Evolutionary conservation across 2,888 invertebrate species (phyloP).

Genomic region (Buathra laborator): DNA sequence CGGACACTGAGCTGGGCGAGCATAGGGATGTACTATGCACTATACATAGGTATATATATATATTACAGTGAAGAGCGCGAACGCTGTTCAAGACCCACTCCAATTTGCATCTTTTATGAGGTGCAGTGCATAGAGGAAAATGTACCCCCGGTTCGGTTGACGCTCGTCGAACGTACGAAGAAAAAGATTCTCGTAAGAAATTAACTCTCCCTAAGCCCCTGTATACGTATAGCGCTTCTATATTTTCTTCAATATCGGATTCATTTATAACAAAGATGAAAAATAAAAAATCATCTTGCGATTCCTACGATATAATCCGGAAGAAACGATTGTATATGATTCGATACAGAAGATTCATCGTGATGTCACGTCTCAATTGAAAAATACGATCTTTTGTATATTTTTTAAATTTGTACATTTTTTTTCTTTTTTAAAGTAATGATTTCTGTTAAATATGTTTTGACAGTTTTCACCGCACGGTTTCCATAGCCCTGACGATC

Average conservation of each 20-base stretch:
- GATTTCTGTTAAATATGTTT: no score
- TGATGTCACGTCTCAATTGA: no score
- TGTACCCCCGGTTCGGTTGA: neutral
- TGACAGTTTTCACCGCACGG: no score
- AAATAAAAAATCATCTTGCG: neutral
- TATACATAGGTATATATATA: conserved; percentile 12
- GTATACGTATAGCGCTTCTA: neutral
- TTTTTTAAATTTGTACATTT: no score
- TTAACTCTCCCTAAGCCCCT: neutral
- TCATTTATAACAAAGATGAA: neutral
- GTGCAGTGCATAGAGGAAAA: neutral
- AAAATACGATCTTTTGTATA: no score
- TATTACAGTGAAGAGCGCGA: conserved; percentile 10
- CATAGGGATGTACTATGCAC: conserved; percentile 17
- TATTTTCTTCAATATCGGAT: neutral
- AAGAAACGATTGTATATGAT: no score
- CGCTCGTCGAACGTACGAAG: neutral
- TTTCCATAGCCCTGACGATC: no score
- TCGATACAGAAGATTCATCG: no score
- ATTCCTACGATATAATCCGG: neutral
- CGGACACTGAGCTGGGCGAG: conserved; percentile 54
- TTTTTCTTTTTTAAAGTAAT: no score
- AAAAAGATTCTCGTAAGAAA: neutral
- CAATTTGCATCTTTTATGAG: conserved; percentile 48
- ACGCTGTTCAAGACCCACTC: conserved; percentile 32